These are phyloP conservation scores for Ptilorrhoa leucosticta DNA, from an alignment of 2,113 vertebrate species.

Conservation along the genomic window DNA sequence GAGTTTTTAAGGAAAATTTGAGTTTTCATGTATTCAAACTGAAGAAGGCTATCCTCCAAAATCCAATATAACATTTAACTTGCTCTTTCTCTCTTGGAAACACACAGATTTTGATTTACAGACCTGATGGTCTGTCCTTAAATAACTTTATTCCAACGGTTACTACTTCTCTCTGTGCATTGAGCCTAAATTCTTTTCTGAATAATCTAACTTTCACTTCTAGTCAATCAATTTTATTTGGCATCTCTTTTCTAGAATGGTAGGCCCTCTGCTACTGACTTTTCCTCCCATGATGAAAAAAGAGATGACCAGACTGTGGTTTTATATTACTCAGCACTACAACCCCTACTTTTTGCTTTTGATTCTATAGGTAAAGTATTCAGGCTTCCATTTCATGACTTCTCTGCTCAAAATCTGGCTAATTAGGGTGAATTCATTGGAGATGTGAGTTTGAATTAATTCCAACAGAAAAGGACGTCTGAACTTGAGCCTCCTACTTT, in stretches of 20 bases:
- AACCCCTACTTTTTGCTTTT: not conserved
- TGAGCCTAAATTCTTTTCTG: not conserved
- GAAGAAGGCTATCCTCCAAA: not conserved
- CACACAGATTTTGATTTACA: not conserved
- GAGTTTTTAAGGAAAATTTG: not conserved
- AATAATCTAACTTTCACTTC: not conserved
- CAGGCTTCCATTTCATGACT: not conserved
- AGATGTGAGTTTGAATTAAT: not conserved
- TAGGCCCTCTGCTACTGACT: not conserved
- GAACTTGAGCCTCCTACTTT: not conserved
- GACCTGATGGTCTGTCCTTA: not conserved
- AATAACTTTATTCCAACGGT: not conserved
- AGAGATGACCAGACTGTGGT: not conserved
- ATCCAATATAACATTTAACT: not conserved
- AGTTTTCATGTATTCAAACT: not conserved
- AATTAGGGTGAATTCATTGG: not conserved
- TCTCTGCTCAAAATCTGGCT: not conserved
- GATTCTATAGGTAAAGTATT: not conserved
- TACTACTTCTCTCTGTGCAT: not conserved
- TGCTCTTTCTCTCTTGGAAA: not conserved
- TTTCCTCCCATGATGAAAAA: not conserved
- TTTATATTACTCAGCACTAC: not conserved
- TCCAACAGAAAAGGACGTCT: not conserved
- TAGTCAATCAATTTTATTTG: not conserved
- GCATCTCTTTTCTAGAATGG: not conserved